Conservation (phyloP, 2,888 invertebrate genomes). For the Ypsolopha sequella region DNA sequence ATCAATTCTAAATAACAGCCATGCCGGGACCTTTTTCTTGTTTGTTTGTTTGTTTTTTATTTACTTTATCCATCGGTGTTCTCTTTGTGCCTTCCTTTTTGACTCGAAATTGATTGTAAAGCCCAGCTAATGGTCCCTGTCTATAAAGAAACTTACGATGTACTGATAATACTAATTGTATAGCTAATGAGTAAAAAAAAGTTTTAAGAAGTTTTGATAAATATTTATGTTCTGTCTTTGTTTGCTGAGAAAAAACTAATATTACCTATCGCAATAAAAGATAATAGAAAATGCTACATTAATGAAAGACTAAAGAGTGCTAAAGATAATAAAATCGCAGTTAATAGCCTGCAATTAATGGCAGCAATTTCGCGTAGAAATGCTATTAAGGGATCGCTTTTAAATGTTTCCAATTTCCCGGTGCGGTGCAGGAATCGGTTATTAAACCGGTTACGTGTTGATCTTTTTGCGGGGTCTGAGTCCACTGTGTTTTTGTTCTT, state of each 20-base stretch:
- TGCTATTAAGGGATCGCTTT: slow-evolving; percentile 41
- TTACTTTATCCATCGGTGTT: slow-evolving; percentile 59
- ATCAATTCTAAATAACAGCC: slow-evolving; percentile 67
- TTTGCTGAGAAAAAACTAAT: background rate
- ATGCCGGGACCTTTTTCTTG: slow-evolving; percentile 59
- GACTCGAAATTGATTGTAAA: slow-evolving; percentile 65
- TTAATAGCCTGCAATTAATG: slow-evolving; percentile 35
- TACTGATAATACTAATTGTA: slow-evolving; percentile 55
- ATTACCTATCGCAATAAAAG: background rate
- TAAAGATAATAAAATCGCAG: background rate
- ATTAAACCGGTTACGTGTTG: slow-evolving; percentile 24
- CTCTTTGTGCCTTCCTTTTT: slow-evolving; percentile 50
- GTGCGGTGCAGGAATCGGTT: slow-evolving; percentile 16
- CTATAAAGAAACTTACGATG: slow-evolving; percentile 43
- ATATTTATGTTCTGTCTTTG: background rate
- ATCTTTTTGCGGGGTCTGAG: slow-evolving; percentile 27
- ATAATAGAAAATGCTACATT: background rate
- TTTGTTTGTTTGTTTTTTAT: slow-evolving; percentile 67
- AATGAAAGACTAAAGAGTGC: background rate
- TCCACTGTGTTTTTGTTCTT: slow-evolving; percentile 33
- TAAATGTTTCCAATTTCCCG: slow-evolving; percentile 49
- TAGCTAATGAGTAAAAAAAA: slow-evolving; percentile 41
- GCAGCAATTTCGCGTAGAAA: slow-evolving; percentile 44
- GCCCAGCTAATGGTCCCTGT: slow-evolving; percentile 54
- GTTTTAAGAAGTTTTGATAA: background rate